Percentiles rank a stretch among this genome's conserved stretches.
Evolutionary conservation across 2,797 vertebrate genomes (phyloP).

Genomic region (Schizopygopsis pylzovi): DNA sequence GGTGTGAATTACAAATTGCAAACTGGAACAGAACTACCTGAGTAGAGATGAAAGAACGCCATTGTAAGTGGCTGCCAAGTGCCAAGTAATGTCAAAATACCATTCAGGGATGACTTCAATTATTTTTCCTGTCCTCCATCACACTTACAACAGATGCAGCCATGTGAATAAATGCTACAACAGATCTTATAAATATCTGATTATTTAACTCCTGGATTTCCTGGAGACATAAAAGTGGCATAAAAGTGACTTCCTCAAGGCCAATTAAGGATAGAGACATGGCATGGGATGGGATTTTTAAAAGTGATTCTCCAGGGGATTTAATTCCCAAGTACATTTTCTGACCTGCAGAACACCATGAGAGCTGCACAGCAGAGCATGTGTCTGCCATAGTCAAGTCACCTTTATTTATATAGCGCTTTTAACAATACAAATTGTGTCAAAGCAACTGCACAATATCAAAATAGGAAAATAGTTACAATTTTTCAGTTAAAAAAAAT

Average conservation of each 20-base stretch:
- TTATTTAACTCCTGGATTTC: slow-evolving; percentile 30
- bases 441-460: no score
- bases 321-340: background rate
- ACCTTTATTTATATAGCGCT: no score
- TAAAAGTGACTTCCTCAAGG: slow-evolving; percentile 14
- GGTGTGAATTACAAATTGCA: slow-evolving; percentile 8
- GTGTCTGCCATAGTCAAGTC: background rate
- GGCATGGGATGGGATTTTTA: background rate
- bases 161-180: slow-evolving; percentile 10
- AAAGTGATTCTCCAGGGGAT: slow-evolving; percentile 13
- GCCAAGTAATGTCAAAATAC: slow-evolving; percentile 16
- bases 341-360: slow-evolving; percentile 23
- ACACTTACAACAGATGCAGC: slow-evolving; percentile 4
- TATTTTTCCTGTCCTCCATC: background rate
- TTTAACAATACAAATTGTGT: no score
- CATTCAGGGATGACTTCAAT: background rate
- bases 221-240: slow-evolving; percentile 1
- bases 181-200: background rate
- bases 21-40: slow-evolving; percentile 1
- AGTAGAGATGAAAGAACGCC: slow-evolving; percentile 10
- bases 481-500: no score
- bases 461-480: no score
- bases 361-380: background rate
- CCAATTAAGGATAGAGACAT: slow-evolving; percentile 5
- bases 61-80: slow-evolving; percentile 27